phyloP scores from a whole-genome alignment of 2,888 invertebrate genomes.

The Lycophotia porphyrea region DNA sequence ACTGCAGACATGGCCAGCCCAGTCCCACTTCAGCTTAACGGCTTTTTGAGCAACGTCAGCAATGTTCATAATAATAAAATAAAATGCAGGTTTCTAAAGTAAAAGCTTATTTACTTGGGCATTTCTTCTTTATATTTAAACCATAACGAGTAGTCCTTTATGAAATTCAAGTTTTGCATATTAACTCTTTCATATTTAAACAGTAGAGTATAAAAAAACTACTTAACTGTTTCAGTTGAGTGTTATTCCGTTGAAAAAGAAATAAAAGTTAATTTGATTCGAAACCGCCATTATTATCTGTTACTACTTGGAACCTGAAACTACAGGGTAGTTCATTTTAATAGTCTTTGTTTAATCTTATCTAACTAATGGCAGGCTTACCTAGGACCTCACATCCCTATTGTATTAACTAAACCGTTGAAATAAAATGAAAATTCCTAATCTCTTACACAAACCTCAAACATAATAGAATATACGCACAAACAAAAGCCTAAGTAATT shows the following conservation, averaged over 20 bases:
- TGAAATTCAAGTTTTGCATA: not conserved
- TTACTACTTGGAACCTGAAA: constrained; percentile 8
- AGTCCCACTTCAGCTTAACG: too few relatives aligned
- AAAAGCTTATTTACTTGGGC: constrained; percentile 12
- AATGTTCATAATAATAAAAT: constrained; percentile 25
- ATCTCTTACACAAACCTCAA: not conserved
- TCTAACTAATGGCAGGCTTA: constrained; percentile 25
- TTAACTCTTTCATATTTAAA: not conserved
- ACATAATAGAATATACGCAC: not conserved
- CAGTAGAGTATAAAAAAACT: not conserved
- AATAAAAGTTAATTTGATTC: constrained; percentile 15
- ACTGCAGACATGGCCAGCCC: too few relatives aligned
- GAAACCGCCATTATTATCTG: not conserved
- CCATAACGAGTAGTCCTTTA: not conserved
- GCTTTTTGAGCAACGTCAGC: too few relatives aligned
- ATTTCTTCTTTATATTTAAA: constrained; percentile 16
- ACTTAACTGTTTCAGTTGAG: not conserved
- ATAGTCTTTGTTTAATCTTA: constrained; percentile 31
- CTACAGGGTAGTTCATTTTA: constrained; percentile 7
- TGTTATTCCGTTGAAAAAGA: constrained; percentile 1
- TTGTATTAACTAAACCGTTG: not conserved
- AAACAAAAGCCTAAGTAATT: not conserved
- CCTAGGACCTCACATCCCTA: constrained; percentile 9
- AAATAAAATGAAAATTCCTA: constrained; percentile 1
- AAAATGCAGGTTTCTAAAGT: constrained; percentile 15